Base-by-base conservation (phyloP, 2,113 vertebrate genomes). In the Chaetodon auriga region DNA sequence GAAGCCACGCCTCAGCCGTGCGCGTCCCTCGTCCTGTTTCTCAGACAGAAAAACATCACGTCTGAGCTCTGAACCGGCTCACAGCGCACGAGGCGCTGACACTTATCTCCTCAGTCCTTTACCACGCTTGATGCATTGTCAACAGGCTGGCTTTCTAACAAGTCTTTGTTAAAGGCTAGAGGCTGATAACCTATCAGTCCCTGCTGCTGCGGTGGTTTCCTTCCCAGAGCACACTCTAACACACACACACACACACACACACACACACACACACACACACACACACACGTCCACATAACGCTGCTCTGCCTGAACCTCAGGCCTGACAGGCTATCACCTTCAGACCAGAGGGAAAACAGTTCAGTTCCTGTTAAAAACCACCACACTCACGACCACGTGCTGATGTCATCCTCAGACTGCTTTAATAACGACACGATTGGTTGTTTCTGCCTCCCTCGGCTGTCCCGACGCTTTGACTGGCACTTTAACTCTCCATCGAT, bases 131-230 rank as follows among this genome's bases (percentile, higher is more conserved):
- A 91, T 60, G 62, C n/a, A 79, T 63, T 85, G 89, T 93, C 89
- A 83, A 85, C 91, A 89, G 78, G 61, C 62, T 4, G 75, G 46
- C 63, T 57, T 68, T 89, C 81, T 68, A 82, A 83, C 83, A 82
- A 72, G 78, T 81, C 82, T 87, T 82, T 85, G 80, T 88, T 82
- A 78, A 36, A 69, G 54, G 76, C 74, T 62, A n/a, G 49, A 83
- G 49, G 64, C 87, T 87, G 94, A 93, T 94, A 93, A 85, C 81
- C 78, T 92, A 90, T 92, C 92, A 88, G 87, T 16, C 18, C 0
- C 87, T 83, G 74, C 81, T 82, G 75, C 14, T 78, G 77, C 79
- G 57, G 88, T 4, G 21, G 85, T 86, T 94, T 92, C 90, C 87
- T 90, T 70, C 82, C 71, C 63, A 83, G 78, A 82, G 70, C 25